A percentile compares a stretch with the other conserved stretches of the same genome.
Conservation (phyloP, 2,113 vertebrate species). For the Cyprinus carpio region DNA sequence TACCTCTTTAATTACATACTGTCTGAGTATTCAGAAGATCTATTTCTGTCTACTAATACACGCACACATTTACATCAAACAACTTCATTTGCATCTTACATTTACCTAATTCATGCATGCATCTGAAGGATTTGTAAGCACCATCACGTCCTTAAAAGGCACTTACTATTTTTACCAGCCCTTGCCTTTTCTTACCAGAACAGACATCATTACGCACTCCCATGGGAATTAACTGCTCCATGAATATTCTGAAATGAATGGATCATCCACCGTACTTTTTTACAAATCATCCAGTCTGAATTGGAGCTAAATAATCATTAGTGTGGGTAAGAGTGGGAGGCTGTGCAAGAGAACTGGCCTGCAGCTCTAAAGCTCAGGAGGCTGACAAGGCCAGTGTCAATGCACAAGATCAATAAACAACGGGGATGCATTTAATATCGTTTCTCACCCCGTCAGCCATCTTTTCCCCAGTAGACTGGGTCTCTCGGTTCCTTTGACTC, state of each 20-base stretch:
- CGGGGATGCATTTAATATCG: constrained; percentile 21
- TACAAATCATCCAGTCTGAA: constrained; percentile 24
- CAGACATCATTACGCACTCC: constrained; percentile 14
- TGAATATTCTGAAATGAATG: constrained; percentile 26
- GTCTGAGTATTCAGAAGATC: constrained; percentile 6
- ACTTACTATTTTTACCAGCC: constrained; percentile 29
- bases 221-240: neutral
- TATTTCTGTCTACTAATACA: constrained; percentile 39
- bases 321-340: neutral
- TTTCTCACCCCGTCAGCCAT: constrained; percentile 16
- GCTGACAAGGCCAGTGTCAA: constrained; percentile 26
- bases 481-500: constrained; percentile 33
- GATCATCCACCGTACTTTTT: constrained; percentile 6
- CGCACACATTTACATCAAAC: constrained; percentile 12
- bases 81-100: constrained; percentile 34
- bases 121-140: constrained; percentile 23
- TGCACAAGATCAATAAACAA: constrained; percentile 23
- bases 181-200: constrained; percentile 1
- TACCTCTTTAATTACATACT: neutral
- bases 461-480: constrained; percentile 16
- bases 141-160: neutral
- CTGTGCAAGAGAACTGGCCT: neutral
- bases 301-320: constrained; percentile 20
- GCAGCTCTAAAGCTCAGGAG: constrained; percentile 11
- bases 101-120: constrained; percentile 16